phyloP scores from a whole-genome alignment of 2,888 invertebrate genomes.

The Herminia tarsipennalis region DNA sequence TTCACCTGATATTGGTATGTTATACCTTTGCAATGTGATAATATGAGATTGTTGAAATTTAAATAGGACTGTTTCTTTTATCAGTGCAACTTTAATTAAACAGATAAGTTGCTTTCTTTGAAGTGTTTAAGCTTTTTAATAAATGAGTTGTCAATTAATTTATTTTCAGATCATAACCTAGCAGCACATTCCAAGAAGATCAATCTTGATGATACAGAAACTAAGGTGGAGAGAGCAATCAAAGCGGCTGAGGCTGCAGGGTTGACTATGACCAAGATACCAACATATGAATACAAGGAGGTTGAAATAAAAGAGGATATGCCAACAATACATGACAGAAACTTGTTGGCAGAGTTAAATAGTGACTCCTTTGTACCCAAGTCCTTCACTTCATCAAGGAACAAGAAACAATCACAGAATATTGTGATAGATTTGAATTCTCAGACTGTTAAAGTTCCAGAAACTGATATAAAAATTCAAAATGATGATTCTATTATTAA shows the following conservation, averaged over 20 bases:
- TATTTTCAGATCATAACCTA: conserved; percentile 50
- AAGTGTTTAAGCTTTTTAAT: background rate
- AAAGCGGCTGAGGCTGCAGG: conserved; percentile 82
- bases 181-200: conserved; percentile 48
- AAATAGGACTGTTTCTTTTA: too few species aligned
- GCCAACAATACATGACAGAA: conserved; percentile 83
- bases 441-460: conserved; percentile 89
- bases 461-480: conserved; percentile 73
- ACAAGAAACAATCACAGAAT: conserved; percentile 87
- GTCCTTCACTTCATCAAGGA: conserved; percentile 84
- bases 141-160: background rate
- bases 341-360: conserved; percentile 89
- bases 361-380: conserved; percentile 88
- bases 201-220: conserved; percentile 74
- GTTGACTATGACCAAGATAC: conserved; percentile 80
- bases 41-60: too few species aligned
- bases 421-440: conserved; percentile 90
- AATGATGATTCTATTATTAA: conserved; percentile 88
- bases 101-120: too few species aligned
- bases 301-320: conserved; percentile 79
- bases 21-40: conserved; percentile 10
- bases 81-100: too few species aligned
- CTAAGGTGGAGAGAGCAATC: conserved; percentile 77
- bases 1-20: conserved; percentile 72
- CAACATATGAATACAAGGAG: conserved; percentile 80